Evolutionary conservation across 2,113 vertebrate genomes (phyloP).

Genomic region (Lophura nycthemera): DNA sequence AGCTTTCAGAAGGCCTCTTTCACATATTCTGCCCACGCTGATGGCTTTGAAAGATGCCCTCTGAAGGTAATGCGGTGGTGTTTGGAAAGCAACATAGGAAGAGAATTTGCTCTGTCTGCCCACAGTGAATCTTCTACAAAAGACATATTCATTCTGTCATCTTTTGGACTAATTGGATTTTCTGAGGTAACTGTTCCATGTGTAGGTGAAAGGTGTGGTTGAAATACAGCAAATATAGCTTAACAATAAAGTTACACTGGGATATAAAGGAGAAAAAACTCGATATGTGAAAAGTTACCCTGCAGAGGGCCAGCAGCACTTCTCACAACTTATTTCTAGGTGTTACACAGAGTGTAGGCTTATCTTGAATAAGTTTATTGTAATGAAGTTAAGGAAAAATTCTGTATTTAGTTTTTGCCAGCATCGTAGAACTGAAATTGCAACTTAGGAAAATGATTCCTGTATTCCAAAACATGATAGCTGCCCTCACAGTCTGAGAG

Average conservation of each 20-base stretch:
- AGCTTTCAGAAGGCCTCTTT: background rate
- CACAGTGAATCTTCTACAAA: background rate
- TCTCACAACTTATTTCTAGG: background rate
- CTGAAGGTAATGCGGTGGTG: background rate
- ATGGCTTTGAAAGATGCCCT: background rate
- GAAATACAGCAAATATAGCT: background rate
- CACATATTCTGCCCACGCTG: background rate
- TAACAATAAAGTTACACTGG: background rate
- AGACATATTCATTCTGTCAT: background rate
- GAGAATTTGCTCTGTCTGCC: background rate
- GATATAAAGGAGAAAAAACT: background rate
- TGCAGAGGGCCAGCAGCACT: background rate
- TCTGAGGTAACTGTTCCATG: background rate
- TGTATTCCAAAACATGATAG: background rate
- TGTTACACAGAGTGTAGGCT: background rate
- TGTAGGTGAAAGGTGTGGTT: background rate
- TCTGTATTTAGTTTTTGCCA: background rate
- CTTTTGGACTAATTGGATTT: background rate
- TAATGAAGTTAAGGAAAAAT: background rate
- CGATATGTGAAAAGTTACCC: background rate
- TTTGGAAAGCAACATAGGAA: background rate
- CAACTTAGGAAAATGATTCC: background rate
- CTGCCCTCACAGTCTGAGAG: background rate
- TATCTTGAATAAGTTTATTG: background rate
- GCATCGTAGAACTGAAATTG: background rate